Conservation (phyloP, 2,888 invertebrate species). For the Sclerodermus sp. region DNA sequence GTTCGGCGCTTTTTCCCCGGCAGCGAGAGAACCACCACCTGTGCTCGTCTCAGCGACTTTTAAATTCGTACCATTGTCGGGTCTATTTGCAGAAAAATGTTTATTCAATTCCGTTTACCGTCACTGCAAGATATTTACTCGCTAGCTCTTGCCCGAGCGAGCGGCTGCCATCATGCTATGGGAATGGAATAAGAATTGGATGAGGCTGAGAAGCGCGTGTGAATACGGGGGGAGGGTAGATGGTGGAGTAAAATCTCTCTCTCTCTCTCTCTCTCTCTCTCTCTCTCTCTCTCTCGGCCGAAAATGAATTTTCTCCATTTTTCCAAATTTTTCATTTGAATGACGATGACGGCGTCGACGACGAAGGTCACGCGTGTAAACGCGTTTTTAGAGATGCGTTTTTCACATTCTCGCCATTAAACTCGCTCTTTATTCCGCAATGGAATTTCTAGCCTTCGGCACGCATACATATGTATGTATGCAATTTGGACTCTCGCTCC, state of each 20-base stretch:
- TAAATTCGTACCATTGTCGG: constrained; percentile 53
- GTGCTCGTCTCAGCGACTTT: constrained; percentile 49
- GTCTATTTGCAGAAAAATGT: constrained; percentile 52
- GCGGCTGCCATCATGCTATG: constrained; percentile 10
- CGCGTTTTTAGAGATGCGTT: too few relatives aligned
- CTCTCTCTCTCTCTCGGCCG: neutral
- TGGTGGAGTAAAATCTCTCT: too few relatives aligned
- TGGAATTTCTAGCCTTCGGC: too few relatives aligned
- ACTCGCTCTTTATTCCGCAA: too few relatives aligned
- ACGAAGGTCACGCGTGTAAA: too few relatives aligned
- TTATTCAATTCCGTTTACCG: constrained; percentile 54
- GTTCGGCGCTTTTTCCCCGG: constrained; percentile 36
- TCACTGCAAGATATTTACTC: constrained; percentile 48
- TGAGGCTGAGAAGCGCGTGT: constrained; percentile 18
- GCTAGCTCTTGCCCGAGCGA: constrained; percentile 33
- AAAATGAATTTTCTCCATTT: neutral
- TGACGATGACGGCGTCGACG: too few relatives aligned
- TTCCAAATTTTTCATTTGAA: too few relatives aligned
- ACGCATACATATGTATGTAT: too few relatives aligned
- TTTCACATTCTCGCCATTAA: too few relatives aligned
- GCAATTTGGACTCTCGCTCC: too few relatives aligned
- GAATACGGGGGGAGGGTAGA: too few relatives aligned
- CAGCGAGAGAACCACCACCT: constrained; percentile 40
- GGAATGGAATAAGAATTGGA: constrained; percentile 34
- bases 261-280: too few relatives aligned